Evolutionary conservation across 2,888 invertebrate species (phyloP).

Genomic region (Tryphoninae sp.): DNA sequence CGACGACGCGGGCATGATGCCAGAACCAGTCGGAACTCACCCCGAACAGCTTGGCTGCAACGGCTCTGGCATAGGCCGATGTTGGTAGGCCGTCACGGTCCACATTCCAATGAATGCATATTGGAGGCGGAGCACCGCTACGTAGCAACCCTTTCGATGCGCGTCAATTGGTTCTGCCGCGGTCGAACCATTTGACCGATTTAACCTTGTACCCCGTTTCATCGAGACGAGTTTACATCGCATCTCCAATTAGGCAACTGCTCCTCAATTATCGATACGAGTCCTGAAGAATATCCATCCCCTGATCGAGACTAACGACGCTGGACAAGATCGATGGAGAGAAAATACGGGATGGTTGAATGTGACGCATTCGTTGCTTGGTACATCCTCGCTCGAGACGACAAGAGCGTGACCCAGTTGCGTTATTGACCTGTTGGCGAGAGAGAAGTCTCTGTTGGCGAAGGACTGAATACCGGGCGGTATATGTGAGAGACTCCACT

Average conservation of each 20-base stretch:
- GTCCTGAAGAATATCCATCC: neutral
- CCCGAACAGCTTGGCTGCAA: slow-evolving; percentile 66
- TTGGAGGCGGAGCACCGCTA: slow-evolving; percentile 78
- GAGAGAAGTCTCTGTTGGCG: slow-evolving; percentile 66
- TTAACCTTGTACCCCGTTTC: neutral
- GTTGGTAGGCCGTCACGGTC: slow-evolving; percentile 78
- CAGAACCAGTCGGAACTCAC: slow-evolving; percentile 75
- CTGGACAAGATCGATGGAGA: neutral
- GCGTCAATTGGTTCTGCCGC: slow-evolving; percentile 19
- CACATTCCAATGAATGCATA: slow-evolving; percentile 79
- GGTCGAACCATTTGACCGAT: slow-evolving; percentile 11
- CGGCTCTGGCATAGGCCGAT: slow-evolving; percentile 77
- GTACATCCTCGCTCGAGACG: slow-evolving; percentile 57
- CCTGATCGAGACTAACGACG: neutral
- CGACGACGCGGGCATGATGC: slow-evolving; percentile 78
- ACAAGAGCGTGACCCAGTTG: slow-evolving; percentile 75
- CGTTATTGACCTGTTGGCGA: slow-evolving; percentile 75
- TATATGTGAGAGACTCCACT: slow-evolving; percentile 11
- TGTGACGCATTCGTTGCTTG: slow-evolving; percentile 6
- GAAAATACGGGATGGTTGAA: neutral
- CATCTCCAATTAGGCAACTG: neutral
- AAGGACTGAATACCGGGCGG: slow-evolving; percentile 66
- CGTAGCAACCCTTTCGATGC: slow-evolving; percentile 65
- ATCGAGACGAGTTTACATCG: neutral
- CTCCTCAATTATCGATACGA: neutral